Evolutionary conservation across 2,888 invertebrate genomes (phyloP).

Genomic region (Leptinotarsa peninsularis): DNA sequence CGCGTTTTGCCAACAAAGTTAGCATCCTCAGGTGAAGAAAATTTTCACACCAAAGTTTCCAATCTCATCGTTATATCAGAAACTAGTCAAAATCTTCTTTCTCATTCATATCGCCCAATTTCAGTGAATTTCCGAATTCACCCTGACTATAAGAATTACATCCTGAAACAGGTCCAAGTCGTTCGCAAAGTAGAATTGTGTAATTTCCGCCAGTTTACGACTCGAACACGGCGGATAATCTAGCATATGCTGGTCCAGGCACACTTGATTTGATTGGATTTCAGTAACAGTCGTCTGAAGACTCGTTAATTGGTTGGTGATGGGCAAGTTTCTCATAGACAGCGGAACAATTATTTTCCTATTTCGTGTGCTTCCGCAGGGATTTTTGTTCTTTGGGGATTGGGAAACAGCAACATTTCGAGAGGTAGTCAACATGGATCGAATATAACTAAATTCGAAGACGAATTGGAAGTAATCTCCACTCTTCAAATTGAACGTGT

Average conservation of each 20-base stretch:
- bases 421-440: not conserved
- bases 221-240: slow-evolving; percentile 51
- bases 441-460: not conserved
- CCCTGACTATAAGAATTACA: slow-evolving; percentile 46
- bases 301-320: slow-evolving; percentile 62
- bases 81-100: not conserved
- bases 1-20: too few species aligned
- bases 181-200: slow-evolving; percentile 60
- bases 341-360: slow-evolving; percentile 56
- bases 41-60: too few species aligned
- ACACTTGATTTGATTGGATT: slow-evolving; percentile 65
- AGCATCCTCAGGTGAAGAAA: too few species aligned
- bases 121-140: not conserved
- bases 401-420: not conserved
- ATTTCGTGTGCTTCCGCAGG: slow-evolving; percentile 48
- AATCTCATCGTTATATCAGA: not conserved
- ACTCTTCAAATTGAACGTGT: too few species aligned
- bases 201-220: slow-evolving; percentile 64
- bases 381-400: slow-evolving; percentile 37
- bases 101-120: not conserved
- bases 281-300: slow-evolving; percentile 61
- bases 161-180: slow-evolving; percentile 58
- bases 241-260: slow-evolving; percentile 56
- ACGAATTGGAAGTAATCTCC: not conserved
- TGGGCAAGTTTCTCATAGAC: slow-evolving; percentile 58